These are phyloP conservation scores for Theropithecus gelada DNA, from an alignment of 2,113 vertebrate species.

Conservation along the genomic window DNA sequence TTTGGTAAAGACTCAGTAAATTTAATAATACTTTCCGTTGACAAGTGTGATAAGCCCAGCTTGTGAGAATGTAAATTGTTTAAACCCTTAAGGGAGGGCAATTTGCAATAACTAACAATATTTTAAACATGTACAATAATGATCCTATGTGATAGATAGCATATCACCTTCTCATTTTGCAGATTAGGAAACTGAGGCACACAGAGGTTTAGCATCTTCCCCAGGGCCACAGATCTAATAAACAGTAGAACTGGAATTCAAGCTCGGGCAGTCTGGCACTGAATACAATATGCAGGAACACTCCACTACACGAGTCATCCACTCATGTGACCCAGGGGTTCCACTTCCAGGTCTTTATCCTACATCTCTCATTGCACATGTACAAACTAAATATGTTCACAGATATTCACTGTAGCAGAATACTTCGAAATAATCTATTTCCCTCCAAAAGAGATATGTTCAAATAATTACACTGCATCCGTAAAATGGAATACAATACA, in stretches of 20 bases:
- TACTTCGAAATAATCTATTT: background rate
- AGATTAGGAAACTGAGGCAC: background rate
- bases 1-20: background rate
- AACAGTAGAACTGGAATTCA: background rate
- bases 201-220: background rate
- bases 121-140: background rate
- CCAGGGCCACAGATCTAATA: background rate
- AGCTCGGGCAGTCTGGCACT: background rate
- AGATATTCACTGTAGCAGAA: background rate
- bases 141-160: background rate
- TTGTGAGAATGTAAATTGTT: background rate
- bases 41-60: background rate
- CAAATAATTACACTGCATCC: background rate
- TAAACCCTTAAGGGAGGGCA: background rate
- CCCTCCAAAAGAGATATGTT: background rate
- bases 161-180: background rate
- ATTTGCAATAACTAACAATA: background rate
- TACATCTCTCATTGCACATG: background rate
- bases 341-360: background rate
- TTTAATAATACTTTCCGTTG: background rate
- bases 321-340: background rate
- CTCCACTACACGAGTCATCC: rapidly evolving
- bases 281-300: background rate
- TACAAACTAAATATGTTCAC: background rate
- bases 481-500: background rate